phyloP scores from a whole-genome alignment of 2,888 invertebrate species.

The Psylliodes chrysocephalus region DNA sequence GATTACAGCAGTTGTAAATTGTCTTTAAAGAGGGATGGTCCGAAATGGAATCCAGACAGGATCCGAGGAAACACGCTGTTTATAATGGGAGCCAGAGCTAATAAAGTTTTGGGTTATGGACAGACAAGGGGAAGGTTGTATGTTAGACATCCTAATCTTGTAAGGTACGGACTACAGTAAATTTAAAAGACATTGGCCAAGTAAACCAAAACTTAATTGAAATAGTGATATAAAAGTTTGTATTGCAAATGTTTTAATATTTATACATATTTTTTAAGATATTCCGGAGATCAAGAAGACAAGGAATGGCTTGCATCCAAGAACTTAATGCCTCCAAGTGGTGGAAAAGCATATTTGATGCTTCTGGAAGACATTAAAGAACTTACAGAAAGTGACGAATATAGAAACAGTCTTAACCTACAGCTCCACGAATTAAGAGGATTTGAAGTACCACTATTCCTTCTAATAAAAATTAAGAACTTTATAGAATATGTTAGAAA shows the following conservation, averaged over 20 bases:
- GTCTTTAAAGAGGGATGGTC: conserved; percentile 66
- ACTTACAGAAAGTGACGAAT: conserved; percentile 78
- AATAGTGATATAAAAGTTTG: too few relatives aligned
- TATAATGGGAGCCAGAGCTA: conserved; percentile 83
- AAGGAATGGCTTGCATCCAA: conserved; percentile 84
- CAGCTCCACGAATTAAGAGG: conserved; percentile 77
- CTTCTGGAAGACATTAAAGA: conserved; percentile 82
- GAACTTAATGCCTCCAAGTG: conserved; percentile 80
- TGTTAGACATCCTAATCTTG: conserved; percentile 79
- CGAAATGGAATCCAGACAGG: conserved; percentile 80
- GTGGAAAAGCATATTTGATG: conserved; percentile 83
- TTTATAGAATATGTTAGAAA: conserved; percentile 68
- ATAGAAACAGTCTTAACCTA: conserved; percentile 72
- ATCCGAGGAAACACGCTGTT: conserved; percentile 78
- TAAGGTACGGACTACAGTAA: too few relatives aligned
- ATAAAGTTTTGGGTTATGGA: conserved; percentile 78
- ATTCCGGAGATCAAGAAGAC: conserved; percentile 82
- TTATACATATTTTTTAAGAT: conserved; percentile 55
- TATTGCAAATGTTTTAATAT: neutral
- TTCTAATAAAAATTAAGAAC: conserved; percentile 77
- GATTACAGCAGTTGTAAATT: conserved; percentile 65
- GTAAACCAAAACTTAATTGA: too few relatives aligned
- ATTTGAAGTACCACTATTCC: conserved; percentile 79
- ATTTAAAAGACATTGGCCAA: too few relatives aligned
- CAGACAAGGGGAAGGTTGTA: conserved; percentile 80